Percentiles rank a stretch among this genome's conserved stretches.
phyloP scores from a whole-genome alignment of 2,888 invertebrate genomes.

The Ryuthela nishihirai region DNA sequence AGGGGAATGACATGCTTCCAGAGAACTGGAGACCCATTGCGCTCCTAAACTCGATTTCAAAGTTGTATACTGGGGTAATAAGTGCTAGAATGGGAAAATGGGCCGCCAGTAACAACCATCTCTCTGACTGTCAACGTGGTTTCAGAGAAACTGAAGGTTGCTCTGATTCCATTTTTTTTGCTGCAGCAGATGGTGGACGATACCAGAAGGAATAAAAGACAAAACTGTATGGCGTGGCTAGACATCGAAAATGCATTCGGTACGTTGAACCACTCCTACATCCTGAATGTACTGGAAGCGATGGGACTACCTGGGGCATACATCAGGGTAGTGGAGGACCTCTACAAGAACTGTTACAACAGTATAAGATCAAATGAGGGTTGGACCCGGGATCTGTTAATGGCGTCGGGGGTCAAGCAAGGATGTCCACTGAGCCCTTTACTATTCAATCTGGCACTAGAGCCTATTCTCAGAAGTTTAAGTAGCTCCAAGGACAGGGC shows the following conservation, averaged over 20 bases:
- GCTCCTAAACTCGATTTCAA: neutral
- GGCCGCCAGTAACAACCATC: neutral
- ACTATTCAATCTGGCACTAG: neutral
- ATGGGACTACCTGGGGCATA: neutral
- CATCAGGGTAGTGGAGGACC: neutral
- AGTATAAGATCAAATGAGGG: neutral
- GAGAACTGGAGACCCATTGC: neutral
- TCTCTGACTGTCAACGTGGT: neutral
- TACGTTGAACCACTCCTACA: neutral
- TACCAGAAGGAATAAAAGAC: neutral
- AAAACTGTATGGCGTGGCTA: neutral
- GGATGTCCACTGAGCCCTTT: neutral
- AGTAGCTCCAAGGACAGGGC: too few relatives aligned
- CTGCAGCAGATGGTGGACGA: neutral
- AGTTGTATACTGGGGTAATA: neutral
- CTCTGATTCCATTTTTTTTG: neutral
- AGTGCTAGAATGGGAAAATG: neutral
- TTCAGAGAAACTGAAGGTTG: neutral
- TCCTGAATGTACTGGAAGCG: neutral
- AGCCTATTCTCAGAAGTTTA: neutral
- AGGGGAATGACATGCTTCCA: neutral
- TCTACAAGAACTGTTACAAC: neutral
- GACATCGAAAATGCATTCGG: neutral
- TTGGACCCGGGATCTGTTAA: neutral
- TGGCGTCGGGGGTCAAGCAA: neutral